Evolutionary conservation across 1,140 invertebrate genomes (phyloP).

Genomic region (Drosophila mauritiana): DNA sequence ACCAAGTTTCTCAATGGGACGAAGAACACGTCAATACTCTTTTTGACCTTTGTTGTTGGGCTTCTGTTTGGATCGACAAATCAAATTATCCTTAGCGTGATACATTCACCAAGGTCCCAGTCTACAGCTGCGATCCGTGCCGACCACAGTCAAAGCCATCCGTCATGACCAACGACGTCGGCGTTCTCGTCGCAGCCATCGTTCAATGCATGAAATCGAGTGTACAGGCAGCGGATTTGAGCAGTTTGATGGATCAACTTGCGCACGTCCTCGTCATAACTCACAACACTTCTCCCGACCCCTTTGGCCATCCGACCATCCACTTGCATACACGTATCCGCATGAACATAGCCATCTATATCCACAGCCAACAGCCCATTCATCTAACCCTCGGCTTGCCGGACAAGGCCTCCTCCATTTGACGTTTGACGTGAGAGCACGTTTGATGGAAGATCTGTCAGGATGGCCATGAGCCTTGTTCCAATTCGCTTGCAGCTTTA

Average conservation of each 20-base stretch:
- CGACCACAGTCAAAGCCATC: slow-evolving; percentile 78
- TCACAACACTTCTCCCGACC: slow-evolving; percentile 69
- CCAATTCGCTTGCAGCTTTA: slow-evolving; percentile 68
- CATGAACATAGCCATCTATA: slow-evolving; percentile 4
- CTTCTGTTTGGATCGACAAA: slow-evolving; percentile 71
- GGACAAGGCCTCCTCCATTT: slow-evolving; percentile 70
- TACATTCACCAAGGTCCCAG: slow-evolving; percentile 48
- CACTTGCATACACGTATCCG: not conserved
- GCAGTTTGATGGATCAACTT: slow-evolving; percentile 82
- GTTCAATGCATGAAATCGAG: slow-evolving; percentile 67
- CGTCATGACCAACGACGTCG: slow-evolving; percentile 66
- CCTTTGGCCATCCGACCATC: slow-evolving; percentile 18
- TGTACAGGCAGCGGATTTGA: slow-evolving; percentile 74
- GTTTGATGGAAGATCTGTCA: slow-evolving; percentile 81
- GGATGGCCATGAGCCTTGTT: slow-evolving; percentile 69
- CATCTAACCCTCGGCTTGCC: slow-evolving; percentile 14
- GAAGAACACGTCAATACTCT: slow-evolving; percentile 24
- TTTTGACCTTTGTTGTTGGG: slow-evolving; percentile 34
- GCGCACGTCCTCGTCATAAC: slow-evolving; percentile 78
- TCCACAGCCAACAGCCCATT: slow-evolving; percentile 6
- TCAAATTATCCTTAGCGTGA: slow-evolving; percentile 68
- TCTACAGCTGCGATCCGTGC: slow-evolving; percentile 29
- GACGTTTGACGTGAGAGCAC: slow-evolving; percentile 80
- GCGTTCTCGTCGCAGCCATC: slow-evolving; percentile 58
- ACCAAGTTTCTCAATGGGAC: slow-evolving; percentile 1